Percentiles rank a stretch among this genome's conserved stretches.
Evolutionary conservation across 1,140 invertebrate species (phyloP).

Genomic region (Drosophila funebris): DNA sequence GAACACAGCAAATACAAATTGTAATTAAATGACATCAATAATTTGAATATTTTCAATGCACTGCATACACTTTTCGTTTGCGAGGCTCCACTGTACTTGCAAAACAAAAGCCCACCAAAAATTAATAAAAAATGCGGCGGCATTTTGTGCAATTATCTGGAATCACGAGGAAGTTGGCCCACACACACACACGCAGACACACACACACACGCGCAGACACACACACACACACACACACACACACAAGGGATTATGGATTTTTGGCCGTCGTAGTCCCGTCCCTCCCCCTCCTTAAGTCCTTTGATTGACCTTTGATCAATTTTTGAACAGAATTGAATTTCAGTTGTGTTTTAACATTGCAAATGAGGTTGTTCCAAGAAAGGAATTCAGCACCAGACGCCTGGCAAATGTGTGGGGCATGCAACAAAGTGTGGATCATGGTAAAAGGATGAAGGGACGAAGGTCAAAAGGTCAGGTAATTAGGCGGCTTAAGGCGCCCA

Average conservation of each 20-base stretch:
- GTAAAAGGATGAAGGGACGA: not conserved
- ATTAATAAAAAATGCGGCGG: not conserved
- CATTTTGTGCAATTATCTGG: slow-evolving; percentile 5
- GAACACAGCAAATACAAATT: too few relatives aligned
- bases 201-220: too few relatives aligned
- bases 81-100: not conserved
- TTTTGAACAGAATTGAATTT: slow-evolving; percentile 5
- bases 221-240: too few relatives aligned
- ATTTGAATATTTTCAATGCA: too few relatives aligned
- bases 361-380: not conserved
- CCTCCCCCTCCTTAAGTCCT: too few relatives aligned
- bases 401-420: not conserved
- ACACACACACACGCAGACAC: too few relatives aligned
- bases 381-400: not conserved
- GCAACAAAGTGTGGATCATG: not conserved
- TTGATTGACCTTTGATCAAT: slow-evolving; percentile 1
- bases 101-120: not conserved
- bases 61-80: not conserved
- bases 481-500: slow-evolving; percentile 3
- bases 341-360: not conserved
- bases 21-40: too few relatives aligned
- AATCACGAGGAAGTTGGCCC: not conserved
- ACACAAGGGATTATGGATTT: not conserved
- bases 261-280: too few relatives aligned
- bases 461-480: slow-evolving; percentile 26